phyloP scores from a whole-genome alignment of 2,888 invertebrate genomes.

The Cosmia trapezina region DNA sequence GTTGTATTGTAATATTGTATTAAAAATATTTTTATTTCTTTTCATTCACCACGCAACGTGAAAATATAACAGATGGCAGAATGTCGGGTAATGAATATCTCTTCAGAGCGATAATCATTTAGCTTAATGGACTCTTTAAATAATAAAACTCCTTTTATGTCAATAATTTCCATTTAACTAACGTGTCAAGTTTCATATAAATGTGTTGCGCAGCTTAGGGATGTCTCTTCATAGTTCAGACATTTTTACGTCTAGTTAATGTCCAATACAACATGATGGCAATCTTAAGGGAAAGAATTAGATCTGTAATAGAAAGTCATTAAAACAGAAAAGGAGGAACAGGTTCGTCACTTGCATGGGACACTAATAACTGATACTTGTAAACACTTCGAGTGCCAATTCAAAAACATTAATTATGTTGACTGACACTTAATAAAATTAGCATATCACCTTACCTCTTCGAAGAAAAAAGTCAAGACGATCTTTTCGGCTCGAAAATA shows the following conservation, averaged over 20 bases:
- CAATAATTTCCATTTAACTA: constrained; percentile 68
- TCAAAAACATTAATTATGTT: constrained; percentile 22
- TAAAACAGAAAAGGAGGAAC: background rate
- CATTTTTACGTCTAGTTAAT: background rate
- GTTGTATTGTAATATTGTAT: background rate
- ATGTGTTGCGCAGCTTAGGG: constrained; percentile 57
- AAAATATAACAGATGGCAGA: constrained; percentile 59
- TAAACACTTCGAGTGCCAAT: constrained; percentile 24
- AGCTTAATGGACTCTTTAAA: constrained; percentile 70
- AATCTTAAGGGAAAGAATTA: background rate
- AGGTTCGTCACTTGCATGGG: background rate
- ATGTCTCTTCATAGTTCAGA: constrained; percentile 33
- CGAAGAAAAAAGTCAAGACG: constrained; percentile 22
- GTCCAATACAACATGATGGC: background rate
- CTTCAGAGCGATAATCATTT: constrained; percentile 60
- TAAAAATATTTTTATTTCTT: constrained; percentile 9
- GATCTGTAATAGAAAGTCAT: background rate
- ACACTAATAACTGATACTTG: constrained; percentile 18
- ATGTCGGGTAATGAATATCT: constrained; percentile 53
- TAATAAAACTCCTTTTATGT: constrained; percentile 65
- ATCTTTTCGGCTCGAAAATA: constrained; percentile 32
- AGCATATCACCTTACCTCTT: constrained; percentile 34
- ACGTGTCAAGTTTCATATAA: constrained; percentile 66
- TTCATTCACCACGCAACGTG: constrained; percentile 21
- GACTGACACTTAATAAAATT: constrained; percentile 24